A percentile compares a stretch with the other conserved stretches of the same genome.
These are phyloP conservation scores for Drosophila meridiana DNA, from an alignment of 2,888 invertebrate species.

Conservation along the genomic window DNA sequence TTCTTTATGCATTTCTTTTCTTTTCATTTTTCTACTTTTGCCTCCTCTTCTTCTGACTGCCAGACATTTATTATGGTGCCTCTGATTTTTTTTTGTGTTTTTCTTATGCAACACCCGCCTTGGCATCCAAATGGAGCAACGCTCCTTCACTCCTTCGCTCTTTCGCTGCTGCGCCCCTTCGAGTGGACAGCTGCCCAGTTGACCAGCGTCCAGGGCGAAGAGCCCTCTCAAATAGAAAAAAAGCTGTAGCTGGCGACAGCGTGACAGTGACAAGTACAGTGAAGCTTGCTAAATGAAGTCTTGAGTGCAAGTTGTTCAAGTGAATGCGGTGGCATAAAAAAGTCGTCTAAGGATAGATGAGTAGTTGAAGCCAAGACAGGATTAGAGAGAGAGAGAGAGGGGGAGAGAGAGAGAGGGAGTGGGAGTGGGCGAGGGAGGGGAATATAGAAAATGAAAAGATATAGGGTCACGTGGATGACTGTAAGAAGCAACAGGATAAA, in stretches of 20 bases:
- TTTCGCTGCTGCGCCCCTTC: constrained; percentile 23
- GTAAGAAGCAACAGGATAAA: background rate
- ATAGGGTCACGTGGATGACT: background rate
- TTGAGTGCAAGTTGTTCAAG: constrained; percentile 33
- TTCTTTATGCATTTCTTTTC: constrained; percentile 12
- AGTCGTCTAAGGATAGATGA: constrained; percentile 5
- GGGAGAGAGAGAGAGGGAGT: background rate
- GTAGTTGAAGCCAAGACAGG: background rate
- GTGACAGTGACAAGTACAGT: constrained; percentile 46
- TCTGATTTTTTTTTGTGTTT: constrained; percentile 35
- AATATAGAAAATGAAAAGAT: background rate
- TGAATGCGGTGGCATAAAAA: constrained; percentile 13
- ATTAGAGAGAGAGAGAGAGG: background rate
- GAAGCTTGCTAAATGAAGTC: constrained; percentile 46
- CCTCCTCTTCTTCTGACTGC: background rate
- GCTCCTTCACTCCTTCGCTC: constrained; percentile 9
- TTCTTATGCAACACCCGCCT: constrained; percentile 42
- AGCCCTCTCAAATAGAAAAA: constrained; percentile 9
- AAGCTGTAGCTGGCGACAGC: constrained; percentile 18
- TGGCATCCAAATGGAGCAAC: constrained; percentile 20
- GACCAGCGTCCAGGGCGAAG: constrained; percentile 51
- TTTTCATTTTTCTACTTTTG: background rate
- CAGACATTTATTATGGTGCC: constrained; percentile 52
- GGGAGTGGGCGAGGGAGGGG: background rate
- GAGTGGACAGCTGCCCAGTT: constrained; percentile 48